These are phyloP conservation scores for Cantharis nigra DNA, from an alignment of 2,888 invertebrate genomes.

Conservation along the genomic window DNA sequence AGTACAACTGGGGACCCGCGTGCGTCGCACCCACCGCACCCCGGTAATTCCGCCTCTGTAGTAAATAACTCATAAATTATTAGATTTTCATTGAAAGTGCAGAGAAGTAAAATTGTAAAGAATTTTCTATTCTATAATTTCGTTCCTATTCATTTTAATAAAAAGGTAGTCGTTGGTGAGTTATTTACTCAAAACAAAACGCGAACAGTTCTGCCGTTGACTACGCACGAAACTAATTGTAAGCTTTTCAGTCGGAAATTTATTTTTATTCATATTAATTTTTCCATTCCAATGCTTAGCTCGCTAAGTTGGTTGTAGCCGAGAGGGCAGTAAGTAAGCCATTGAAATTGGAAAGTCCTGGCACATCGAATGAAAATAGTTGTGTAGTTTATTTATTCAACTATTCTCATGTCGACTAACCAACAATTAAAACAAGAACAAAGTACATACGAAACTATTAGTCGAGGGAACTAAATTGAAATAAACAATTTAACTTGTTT, in stretches of 20 bases:
- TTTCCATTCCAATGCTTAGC: not conserved
- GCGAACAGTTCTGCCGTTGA: not conserved
- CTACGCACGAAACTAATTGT: not conserved
- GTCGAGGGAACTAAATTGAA: constrained; percentile 32
- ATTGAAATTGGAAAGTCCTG: constrained; percentile 6
- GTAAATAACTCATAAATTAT: not conserved
- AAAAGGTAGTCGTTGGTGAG: not conserved
- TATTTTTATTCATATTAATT: not conserved
- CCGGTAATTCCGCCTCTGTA: no score
- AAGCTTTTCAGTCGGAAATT: not conserved
- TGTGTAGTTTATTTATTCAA: constrained; percentile 27
- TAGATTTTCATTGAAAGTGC: not conserved
- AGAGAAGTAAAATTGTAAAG: not conserved
- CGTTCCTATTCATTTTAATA: not conserved
- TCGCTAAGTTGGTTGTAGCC: not conserved
- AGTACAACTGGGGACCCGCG: no score
- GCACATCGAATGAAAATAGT: constrained; percentile 24
- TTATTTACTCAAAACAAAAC: not conserved
- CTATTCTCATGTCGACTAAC: constrained; percentile 22
- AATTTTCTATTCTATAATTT: not conserved
- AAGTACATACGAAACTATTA: constrained; percentile 28
- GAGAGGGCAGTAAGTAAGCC: not conserved
- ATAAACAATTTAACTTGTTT: constrained; percentile 40
- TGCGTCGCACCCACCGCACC: no score
- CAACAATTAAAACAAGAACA: constrained; percentile 25